Base-by-base conservation (phyloP, 2,113 vertebrate species). In the Nycticebus coucang region DNA sequence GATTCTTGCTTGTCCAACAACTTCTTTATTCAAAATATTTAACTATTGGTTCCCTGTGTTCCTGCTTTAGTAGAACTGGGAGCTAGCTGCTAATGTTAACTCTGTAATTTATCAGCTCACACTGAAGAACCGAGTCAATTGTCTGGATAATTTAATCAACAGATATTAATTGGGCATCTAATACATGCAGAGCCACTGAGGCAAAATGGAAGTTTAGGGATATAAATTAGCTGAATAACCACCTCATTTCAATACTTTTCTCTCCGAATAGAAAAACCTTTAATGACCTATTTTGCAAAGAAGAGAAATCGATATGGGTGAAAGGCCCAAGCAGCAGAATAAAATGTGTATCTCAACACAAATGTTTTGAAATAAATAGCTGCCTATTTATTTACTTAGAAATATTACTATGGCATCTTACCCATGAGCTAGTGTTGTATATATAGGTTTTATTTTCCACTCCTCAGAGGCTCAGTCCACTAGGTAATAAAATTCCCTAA, bases 71-170 rank as follows among this genome's bases (percentile, higher is more conserved):
- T 83, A 74, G 41, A 83, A 50, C 3, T 41, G 8, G 66, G n/a
- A 72, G 22, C 59, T 74, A 41, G 18, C 33, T 91, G 66, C 21
- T 50, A 91, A 69, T 53, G 57, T 0, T n/a, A 95, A 86, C 35
- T 81, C 19, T 66, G 30, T 59, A 53, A 81, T 92, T 94, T 96
- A n/a, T 91, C 64, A 79, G 18, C 7, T 95, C 55, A 57, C 92
- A 83, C n/a, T 82, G 59, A 90, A 91, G 41, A 94, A 69, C 11
- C 50, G 50, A 91, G 50, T 86, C 59, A 82, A 83, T 85, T 97
- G 77, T 60, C 53, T 95, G 81, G 8, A 88, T 88, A 77, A 96
- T 84, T 94, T 84, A 77, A 78, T 57, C 50, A 95, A 55, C 22
- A 62, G 7, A 62, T 93, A 93, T 89, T 77, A 93, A 93, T 62